Conservation (phyloP, 2,113 vertebrate genomes). For the Heptranchias perlo region DNA sequence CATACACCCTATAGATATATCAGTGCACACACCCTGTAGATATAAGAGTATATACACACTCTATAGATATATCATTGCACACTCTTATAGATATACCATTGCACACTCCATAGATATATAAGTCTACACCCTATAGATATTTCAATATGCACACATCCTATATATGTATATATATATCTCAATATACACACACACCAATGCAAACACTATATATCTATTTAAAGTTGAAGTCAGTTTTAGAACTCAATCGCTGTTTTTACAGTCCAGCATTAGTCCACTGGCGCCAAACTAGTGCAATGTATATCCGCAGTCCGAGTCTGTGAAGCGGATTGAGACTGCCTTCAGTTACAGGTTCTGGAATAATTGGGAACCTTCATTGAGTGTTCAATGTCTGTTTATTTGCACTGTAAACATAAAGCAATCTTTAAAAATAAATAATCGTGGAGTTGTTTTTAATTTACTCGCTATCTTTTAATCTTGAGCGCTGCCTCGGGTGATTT, state of each 20-base stretch:
- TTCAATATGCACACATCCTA: too few species aligned
- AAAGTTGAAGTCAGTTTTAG: neutral
- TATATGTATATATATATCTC: too few species aligned
- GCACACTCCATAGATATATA: too few species aligned
- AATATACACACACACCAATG: too few species aligned
- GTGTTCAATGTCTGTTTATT: neutral
- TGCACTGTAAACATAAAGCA: neutral
- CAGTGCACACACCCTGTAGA: too few species aligned
- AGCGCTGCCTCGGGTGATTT: too few species aligned
- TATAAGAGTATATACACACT: too few species aligned
- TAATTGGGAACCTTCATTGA: neutral
- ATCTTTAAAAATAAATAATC: constrained; percentile 19
- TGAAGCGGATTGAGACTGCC: neutral
- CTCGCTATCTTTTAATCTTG: neutral
- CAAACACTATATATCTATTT: neutral
- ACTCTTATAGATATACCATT: neutral
- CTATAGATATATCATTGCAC: too few species aligned
- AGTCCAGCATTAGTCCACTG: neutral
- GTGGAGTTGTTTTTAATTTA: neutral
- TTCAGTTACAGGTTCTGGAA: neutral
- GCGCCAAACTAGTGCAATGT: neutral
- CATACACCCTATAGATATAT: too few species aligned
- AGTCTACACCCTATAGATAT: too few species aligned
- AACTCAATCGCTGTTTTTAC: neutral
- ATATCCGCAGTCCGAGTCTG: neutral